A percentile compares a stretch with the other conserved stretches of the same genome.
phyloP scores from a whole-genome alignment of 2,113 vertebrate species.

The Patagioenas fasciata region DNA sequence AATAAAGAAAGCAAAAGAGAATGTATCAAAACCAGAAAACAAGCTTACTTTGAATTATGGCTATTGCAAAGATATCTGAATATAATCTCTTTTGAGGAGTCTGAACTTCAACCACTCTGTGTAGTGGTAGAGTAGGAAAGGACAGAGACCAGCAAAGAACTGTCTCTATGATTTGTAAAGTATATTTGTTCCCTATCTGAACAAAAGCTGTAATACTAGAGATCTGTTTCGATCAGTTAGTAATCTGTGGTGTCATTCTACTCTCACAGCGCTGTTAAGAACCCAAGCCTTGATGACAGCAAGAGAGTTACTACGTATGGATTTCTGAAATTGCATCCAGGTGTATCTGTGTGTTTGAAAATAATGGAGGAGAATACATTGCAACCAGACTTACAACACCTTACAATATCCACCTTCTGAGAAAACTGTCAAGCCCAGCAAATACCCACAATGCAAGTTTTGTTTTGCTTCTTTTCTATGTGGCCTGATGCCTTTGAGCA shows the following conservation, averaged over 20 bases:
- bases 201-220: neutral
- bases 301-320: neutral
- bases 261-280: slow-evolving; percentile 30
- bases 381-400: neutral
- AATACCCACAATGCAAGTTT: neutral
- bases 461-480: neutral
- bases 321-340: neutral
- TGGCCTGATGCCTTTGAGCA: neutral
- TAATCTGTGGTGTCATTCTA: neutral
- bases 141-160: neutral
- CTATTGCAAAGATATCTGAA: neutral
- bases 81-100: neutral
- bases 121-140: neutral
- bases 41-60: neutral
- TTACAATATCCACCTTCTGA: neutral
- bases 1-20: neutral
- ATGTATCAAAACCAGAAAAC: neutral
- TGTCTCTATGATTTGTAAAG: neutral
- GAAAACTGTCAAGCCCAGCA: neutral
- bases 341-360: neutral
- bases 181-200: neutral
- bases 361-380: neutral
- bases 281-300: neutral
- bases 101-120: neutral
- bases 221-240: neutral